Conservation (phyloP, 1,140 invertebrate species). For the Lepeophtheirus salmonis region DNA sequence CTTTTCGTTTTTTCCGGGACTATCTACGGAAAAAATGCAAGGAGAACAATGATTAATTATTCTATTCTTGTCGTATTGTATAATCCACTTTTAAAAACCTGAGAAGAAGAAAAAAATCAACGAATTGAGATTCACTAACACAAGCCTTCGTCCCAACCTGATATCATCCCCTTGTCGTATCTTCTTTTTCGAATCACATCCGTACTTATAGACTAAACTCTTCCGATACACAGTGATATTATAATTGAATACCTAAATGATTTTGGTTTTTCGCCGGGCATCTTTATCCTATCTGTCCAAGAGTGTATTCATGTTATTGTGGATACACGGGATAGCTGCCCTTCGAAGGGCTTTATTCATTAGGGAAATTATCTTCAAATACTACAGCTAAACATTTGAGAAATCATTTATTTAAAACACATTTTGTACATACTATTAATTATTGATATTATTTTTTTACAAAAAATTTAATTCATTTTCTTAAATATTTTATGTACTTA, state of each 20-base stretch:
- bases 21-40: too few species aligned
- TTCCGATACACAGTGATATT: too few species aligned
- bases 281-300: conserved; percentile 23
- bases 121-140: conserved; percentile 18
- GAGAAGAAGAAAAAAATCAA: background rate
- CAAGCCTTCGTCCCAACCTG: conserved; percentile 19
- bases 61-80: too few species aligned
- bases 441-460: background rate
- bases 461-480: conserved; percentile 18
- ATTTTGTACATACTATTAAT: too few species aligned
- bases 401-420: too few species aligned
- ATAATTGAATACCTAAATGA: conserved; percentile 14
- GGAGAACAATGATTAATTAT: too few species aligned
- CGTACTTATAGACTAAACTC: too few species aligned
- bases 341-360: conserved; percentile 39
- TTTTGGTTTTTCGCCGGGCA: conserved; percentile 29
- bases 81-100: too few species aligned
- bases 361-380: conserved; percentile 16
- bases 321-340: conserved; percentile 44
- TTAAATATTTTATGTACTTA: too few species aligned
- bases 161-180: background rate
- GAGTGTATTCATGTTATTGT: conserved; percentile 22
- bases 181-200: too few species aligned
- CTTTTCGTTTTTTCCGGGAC: too few species aligned
- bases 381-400: too few species aligned